These are phyloP conservation scores for Seira ritae DNA, from an alignment of 2,888 invertebrate species.

Conservation along the genomic window DNA sequence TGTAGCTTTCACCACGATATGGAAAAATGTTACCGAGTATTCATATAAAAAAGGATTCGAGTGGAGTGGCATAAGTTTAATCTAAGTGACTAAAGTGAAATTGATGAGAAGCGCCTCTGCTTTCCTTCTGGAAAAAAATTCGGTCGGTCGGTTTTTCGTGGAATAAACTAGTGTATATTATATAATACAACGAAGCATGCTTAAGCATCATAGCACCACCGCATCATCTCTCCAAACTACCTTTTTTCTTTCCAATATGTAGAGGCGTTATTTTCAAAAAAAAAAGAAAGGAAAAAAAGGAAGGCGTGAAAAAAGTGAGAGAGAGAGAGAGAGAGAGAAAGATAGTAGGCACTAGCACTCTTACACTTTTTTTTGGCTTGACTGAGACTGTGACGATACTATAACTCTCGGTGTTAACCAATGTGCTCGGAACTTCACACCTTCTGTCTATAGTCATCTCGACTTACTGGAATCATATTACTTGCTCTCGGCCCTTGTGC, in stretches of 20 bases:
- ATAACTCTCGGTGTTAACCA: slow-evolving; percentile 66
- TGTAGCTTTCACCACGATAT: too few relatives aligned
- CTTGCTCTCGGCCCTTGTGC: slow-evolving; percentile 65
- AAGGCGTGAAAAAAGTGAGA: slow-evolving; percentile 39
- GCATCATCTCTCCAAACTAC: slow-evolving; percentile 15
- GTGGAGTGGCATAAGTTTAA: too few relatives aligned
- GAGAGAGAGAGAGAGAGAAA: slow-evolving; percentile 25
- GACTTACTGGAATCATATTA: slow-evolving; percentile 66
- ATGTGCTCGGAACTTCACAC: slow-evolving; percentile 68
- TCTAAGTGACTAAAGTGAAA: too few relatives aligned
- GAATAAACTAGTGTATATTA: too few relatives aligned
- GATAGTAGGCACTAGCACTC: slow-evolving; percentile 33
- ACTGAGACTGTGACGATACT: slow-evolving; percentile 52
- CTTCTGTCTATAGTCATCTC: slow-evolving; percentile 66
- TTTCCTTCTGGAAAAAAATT: too few relatives aligned
- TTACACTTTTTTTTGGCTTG: slow-evolving; percentile 47
- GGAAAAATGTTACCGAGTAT: too few relatives aligned
- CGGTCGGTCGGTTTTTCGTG: too few relatives aligned
- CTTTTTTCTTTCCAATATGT: not conserved
- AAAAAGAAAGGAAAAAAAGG: slow-evolving; percentile 40
- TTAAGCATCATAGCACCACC: slow-evolving; percentile 36
- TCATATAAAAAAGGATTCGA: too few relatives aligned
- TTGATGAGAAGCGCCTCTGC: too few relatives aligned
- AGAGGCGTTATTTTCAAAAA: slow-evolving; percentile 30
- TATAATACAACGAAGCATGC: too few relatives aligned